phyloP scores from a whole-genome alignment of 2,113 vertebrate species.

The Rynchops niger region DNA sequence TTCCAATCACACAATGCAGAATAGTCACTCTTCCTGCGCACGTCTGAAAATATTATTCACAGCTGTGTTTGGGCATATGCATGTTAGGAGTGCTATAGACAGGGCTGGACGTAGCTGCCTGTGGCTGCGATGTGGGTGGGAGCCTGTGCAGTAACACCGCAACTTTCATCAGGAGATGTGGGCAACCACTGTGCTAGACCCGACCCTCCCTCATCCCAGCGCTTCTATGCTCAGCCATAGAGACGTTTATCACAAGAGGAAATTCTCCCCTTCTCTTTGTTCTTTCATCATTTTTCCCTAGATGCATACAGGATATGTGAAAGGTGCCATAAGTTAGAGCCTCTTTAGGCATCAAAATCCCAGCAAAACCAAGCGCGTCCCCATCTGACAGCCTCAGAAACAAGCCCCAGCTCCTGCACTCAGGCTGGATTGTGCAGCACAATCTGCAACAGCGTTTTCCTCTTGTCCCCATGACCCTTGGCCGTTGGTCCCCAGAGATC shows the following conservation, averaged over 20 bases:
- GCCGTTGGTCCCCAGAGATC: background rate
- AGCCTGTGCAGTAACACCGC: background rate
- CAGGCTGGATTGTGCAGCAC: background rate
- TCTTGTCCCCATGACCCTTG: background rate
- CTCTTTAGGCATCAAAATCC: background rate
- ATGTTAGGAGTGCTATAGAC: background rate
- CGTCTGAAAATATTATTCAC: conserved; percentile 22
- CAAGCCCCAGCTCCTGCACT: fast-evolving
- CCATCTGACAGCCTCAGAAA: background rate
- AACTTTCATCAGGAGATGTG: fast-evolving
- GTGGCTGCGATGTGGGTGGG: background rate
- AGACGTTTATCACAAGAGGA: background rate
- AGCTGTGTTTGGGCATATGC: conserved; percentile 28
- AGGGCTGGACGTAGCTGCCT: background rate
- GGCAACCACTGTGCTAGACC: background rate
- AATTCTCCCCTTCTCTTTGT: background rate
- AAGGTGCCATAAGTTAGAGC: background rate
- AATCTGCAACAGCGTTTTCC: background rate
- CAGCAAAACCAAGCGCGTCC: background rate
- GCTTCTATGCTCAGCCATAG: background rate
- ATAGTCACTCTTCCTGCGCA: background rate
- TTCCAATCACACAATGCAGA: background rate
- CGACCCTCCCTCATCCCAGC: background rate
- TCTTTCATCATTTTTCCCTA: background rate
- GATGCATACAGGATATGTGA: background rate